Base-by-base conservation (phyloP, 2,113 vertebrate genomes). In the Melanerpes aurifrons region DNA sequence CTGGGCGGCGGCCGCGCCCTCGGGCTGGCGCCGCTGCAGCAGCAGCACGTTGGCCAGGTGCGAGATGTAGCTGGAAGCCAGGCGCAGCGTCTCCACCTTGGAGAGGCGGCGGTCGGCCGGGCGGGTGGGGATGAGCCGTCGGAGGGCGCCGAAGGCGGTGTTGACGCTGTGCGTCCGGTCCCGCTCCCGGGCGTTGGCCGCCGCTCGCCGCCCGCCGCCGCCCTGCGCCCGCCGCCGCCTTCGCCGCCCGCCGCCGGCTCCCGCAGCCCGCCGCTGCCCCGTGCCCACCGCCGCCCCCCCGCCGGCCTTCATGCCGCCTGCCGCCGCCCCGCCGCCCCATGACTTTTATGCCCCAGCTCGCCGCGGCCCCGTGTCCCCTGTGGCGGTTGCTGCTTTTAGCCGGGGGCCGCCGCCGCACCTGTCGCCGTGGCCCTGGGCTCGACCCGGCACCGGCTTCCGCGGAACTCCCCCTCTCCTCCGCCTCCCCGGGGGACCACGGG, bases 81-180 rank as follows among this genome's bases (percentile, higher is more conserved):
- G 96, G 76, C 98, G 98, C 95, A 99, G 97, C 48, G 98, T 99
- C 97, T 99, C 98, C 48, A 99, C 98, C 97, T 99, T 99, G 95
- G 98, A 99, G 32, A 99, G 98, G 93, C 98, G 98, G 82, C 98
- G 96, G 96, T 98, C 98, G 2, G 97, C 97, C 7, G 98, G 98
- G 69, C 98, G 98, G 21, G 98, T 99, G 91, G 98, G 98, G 64
- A 99, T 99, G 91, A 99, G 98, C 14, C 98, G 97, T 90, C 98
- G 98, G 75, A 99, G 98, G 35, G 98, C 97, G 40, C 97, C 97
- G 98, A 99, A 99, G 58, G 98, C 98, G 4, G 98, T 96, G 97
- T 99, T 99, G 21, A 99, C 98, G 91, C 98, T 98, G 96, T 99
- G 98, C 29, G 98, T 99, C 61, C 98, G 90, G 97, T 98, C 98